phyloP scores from a whole-genome alignment of 2,888 invertebrate genomes.

The Anoncus sp. region DNA sequence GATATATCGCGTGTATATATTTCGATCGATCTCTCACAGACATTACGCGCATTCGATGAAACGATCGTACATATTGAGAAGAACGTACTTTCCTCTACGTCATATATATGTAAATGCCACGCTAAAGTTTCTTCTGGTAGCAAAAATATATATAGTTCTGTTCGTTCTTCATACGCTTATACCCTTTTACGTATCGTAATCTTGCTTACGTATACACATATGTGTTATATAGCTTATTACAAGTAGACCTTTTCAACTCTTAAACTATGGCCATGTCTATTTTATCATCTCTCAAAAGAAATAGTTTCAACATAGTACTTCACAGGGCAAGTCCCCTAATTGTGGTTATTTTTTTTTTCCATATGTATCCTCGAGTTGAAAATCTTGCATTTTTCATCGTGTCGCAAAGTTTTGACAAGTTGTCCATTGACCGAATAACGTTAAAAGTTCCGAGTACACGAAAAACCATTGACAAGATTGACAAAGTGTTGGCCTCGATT shows the following conservation, averaged over 20 bases:
- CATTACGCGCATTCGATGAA: conserved; percentile 32
- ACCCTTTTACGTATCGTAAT: conserved; percentile 3
- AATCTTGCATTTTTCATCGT: neutral
- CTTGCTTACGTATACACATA: neutral
- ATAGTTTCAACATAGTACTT: neutral
- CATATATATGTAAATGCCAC: neutral
- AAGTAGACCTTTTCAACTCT: conserved; percentile 3
- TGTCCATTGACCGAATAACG: neutral
- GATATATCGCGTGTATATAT: conserved; percentile 1
- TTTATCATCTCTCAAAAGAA: neutral
- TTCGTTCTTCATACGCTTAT: neutral
- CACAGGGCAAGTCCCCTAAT: neutral
- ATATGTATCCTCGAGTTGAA: neutral
- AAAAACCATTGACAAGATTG: conserved; percentile 1
- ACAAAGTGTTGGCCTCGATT: neutral
- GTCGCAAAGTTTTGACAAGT: neutral
- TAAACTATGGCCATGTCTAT: neutral
- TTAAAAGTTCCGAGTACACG: conserved; percentile 6
- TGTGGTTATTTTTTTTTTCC: neutral
- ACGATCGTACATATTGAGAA: conserved; percentile 13
- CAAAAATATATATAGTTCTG: conserved; percentile 17
- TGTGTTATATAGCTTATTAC: neutral
- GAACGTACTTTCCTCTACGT: conserved; percentile 10
- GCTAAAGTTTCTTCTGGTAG: conserved; percentile 14
- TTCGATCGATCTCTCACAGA: conserved; percentile 37